Conservation (phyloP, 1,140 invertebrate genomes). For the Pollicipes pollicipes region DNA sequence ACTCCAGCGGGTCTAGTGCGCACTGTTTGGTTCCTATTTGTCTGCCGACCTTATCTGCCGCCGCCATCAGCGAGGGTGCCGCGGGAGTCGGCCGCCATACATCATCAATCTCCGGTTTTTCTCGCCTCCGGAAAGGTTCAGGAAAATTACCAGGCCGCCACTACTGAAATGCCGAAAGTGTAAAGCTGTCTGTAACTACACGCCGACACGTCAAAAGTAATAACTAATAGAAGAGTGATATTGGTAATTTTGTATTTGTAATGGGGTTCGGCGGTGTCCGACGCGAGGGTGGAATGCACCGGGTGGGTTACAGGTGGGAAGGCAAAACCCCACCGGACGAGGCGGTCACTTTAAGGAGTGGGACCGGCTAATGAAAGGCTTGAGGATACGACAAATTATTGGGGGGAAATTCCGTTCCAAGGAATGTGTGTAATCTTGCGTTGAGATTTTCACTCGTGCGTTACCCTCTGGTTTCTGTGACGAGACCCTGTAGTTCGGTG, state of each 20-base stretch:
- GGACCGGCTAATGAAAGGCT: background rate
- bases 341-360: background rate
- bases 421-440: background rate
- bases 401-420: background rate
- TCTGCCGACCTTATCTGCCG: background rate
- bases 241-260: constrained; percentile 6
- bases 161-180: background rate
- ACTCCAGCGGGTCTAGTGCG: background rate
- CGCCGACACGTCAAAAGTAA: background rate
- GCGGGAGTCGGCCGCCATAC: background rate
- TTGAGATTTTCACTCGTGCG: background rate
- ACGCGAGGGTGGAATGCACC: background rate
- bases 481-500: too few species aligned
- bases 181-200: constrained; percentile 1
- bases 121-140: constrained; percentile 4
- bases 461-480: background rate
- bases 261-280: background rate
- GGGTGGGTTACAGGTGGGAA: background rate
- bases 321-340: background rate
- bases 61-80: background rate
- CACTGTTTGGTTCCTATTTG: background rate
- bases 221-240: constrained; percentile 6
- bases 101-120: constrained; percentile 2
- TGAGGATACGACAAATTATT: background rate
- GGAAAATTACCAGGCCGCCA: background rate